These are phyloP conservation scores for Seladonia tumulorum DNA, from an alignment of 2,888 invertebrate species.

Conservation along the genomic window DNA sequence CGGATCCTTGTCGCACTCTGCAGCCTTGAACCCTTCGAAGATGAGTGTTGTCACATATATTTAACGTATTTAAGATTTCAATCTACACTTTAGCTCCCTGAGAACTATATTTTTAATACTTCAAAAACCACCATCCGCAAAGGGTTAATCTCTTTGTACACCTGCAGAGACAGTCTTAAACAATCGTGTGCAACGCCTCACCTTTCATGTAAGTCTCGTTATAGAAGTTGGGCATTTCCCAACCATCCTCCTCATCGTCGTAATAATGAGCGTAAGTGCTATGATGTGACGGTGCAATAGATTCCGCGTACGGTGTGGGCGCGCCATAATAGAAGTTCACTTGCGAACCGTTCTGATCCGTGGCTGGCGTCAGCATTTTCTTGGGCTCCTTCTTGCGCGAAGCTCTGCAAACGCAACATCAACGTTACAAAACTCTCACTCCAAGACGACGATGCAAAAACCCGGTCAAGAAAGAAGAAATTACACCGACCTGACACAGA, in stretches of 20 bases:
- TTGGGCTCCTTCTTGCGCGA: slow-evolving; percentile 95
- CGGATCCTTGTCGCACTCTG: no score
- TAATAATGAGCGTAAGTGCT: slow-evolving; percentile 98
- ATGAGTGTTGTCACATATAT: no score
- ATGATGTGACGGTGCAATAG: slow-evolving; percentile 97
- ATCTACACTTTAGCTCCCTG: no score
- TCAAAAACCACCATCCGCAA: no score
- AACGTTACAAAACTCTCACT: neutral
- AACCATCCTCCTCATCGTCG: slow-evolving; percentile 97
- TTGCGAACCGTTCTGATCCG: slow-evolving; percentile 96
- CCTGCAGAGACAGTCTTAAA: neutral
- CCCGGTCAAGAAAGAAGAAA: no score
- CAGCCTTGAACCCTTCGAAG: no score
- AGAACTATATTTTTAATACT: no score
- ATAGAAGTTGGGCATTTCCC: slow-evolving; percentile 99
- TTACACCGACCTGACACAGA: slow-evolving; percentile 91
- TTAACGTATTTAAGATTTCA: no score
- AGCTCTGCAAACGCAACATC: slow-evolving; percentile 85
- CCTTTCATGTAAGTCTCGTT: slow-evolving; percentile 98
- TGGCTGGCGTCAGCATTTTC: slow-evolving; percentile 94
- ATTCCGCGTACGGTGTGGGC: slow-evolving; percentile 97
- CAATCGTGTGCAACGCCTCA: slow-evolving; percentile 55
- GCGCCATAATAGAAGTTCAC: slow-evolving; percentile 98
- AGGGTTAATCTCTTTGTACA: no score
- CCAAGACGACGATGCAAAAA: no score